phyloP scores from a whole-genome alignment of 2,797 vertebrate species.

The Mareca penelope region DNA sequence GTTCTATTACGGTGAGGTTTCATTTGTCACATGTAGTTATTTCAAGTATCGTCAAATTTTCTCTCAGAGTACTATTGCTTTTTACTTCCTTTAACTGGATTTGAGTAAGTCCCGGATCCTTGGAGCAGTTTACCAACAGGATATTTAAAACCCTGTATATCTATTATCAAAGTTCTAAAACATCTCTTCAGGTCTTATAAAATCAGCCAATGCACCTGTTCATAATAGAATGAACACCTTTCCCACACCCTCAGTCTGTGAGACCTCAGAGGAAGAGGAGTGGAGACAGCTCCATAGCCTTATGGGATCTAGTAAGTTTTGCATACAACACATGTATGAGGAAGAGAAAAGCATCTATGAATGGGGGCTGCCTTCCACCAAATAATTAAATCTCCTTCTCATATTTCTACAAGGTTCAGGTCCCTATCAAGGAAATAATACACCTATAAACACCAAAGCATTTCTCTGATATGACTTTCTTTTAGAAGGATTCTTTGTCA shows the following conservation, averaged over 20 bases:
- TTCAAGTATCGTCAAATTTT: not conserved
- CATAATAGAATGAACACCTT: not conserved
- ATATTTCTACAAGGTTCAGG: not conserved
- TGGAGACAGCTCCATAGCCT: not conserved
- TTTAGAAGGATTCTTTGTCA: not conserved
- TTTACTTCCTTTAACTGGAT: not conserved
- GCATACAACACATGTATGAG: not conserved
- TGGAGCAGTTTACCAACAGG: not conserved
- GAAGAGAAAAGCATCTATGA: accelerated
- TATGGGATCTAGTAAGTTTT: not conserved
- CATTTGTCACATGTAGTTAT: not conserved
- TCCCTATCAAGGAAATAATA: not conserved
- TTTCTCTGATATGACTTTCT: not conserved
- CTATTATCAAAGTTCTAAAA: not conserved
- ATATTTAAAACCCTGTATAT: not conserved
- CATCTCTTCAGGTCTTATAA: not conserved
- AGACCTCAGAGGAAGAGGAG: not conserved
- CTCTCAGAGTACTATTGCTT: not conserved
- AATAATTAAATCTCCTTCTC: not conserved
- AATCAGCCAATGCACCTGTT: not conserved
- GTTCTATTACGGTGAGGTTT: not conserved
- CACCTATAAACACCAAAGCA: not conserved
- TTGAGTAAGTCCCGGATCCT: not conserved
- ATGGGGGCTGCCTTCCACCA: not conserved
- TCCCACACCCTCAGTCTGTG: not conserved